Evolutionary conservation across 2,113 vertebrate species (phyloP).

Genomic region (Oreocharis arfaki): DNA sequence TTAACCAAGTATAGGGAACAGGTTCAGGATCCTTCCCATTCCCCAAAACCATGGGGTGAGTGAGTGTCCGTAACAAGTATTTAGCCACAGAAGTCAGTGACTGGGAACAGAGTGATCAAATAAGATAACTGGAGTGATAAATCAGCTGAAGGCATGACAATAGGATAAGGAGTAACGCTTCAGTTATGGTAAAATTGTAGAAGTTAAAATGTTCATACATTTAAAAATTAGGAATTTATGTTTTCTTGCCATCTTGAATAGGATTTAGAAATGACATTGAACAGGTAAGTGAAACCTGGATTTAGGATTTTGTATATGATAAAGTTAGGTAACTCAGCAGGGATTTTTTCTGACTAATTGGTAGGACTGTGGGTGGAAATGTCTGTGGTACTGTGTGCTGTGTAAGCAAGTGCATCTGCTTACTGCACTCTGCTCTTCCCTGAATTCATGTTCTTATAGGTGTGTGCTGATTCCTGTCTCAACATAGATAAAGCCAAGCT

Average conservation of each 20-base stretch:
- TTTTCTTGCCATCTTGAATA: neutral
- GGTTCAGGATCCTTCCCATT: neutral
- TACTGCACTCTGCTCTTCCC: neutral
- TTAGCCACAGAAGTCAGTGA: neutral
- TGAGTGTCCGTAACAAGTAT: neutral
- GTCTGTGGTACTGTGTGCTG: neutral
- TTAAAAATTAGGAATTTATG: neutral
- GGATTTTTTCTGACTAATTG: neutral
- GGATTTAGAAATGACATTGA: neutral
- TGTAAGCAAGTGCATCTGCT: neutral
- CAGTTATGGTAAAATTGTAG: neutral
- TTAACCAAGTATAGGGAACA: neutral
- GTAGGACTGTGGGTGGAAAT: neutral
- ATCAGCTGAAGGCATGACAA: neutral
- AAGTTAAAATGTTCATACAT: neutral
- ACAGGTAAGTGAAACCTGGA: neutral
- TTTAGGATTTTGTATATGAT: neutral
- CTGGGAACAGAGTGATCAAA: neutral
- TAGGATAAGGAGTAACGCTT: neutral
- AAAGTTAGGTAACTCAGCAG: neutral
- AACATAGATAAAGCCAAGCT: neutral
- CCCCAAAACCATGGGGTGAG: neutral
- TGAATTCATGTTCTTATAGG: accelerated
- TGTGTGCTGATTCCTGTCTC: neutral
- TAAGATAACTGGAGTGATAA: neutral